Evolutionary conservation across 2,113 vertebrate genomes (phyloP).

Genomic region (Odontesthes bonariensis): DNA sequence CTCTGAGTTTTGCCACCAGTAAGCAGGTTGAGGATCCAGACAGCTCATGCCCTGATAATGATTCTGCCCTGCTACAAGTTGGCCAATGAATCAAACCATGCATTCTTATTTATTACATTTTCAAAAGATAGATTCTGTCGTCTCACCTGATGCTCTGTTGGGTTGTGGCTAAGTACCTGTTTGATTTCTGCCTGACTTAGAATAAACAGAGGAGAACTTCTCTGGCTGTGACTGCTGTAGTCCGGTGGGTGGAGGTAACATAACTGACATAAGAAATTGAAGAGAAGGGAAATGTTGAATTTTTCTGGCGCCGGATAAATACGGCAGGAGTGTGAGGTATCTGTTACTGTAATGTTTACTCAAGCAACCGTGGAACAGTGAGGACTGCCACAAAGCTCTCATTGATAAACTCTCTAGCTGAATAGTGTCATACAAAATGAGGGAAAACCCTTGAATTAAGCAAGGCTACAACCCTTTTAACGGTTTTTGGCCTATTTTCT

Average conservation of each 20-base stretch:
- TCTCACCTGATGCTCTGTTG: constrained; percentile 29
- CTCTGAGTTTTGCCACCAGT: constrained; percentile 24
- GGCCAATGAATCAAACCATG: constrained; percentile 2
- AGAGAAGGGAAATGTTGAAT: constrained; percentile 67
- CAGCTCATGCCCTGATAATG: constrained; percentile 25
- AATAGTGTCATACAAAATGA: constrained; percentile 78
- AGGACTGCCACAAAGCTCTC: constrained; percentile 77
- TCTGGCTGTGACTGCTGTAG: constrained; percentile 35
- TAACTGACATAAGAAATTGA: constrained; percentile 72
- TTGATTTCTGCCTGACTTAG: constrained; percentile 50
- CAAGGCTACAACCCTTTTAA: constrained; percentile 70
- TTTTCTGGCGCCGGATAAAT: constrained; percentile 72
- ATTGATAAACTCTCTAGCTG: constrained; percentile 79
- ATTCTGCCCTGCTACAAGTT: constrained; percentile 2
- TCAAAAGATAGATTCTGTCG: constrained; percentile 4
- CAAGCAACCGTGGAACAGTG: constrained; percentile 72
- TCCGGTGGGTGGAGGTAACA: constrained; percentile 44
- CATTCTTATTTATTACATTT: constrained; percentile 7
- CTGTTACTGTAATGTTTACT: constrained; percentile 76
- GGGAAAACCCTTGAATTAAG: constrained; percentile 65
- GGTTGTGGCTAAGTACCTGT: constrained; percentile 5
- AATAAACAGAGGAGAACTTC: constrained; percentile 32
- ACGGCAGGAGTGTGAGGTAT: constrained; percentile 70
- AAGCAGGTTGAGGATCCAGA: constrained; percentile 24
- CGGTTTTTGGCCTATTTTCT: constrained; percentile 66